Base-by-base conservation (phyloP, 2,113 vertebrate species). In the Zosterops pallidus region DNA sequence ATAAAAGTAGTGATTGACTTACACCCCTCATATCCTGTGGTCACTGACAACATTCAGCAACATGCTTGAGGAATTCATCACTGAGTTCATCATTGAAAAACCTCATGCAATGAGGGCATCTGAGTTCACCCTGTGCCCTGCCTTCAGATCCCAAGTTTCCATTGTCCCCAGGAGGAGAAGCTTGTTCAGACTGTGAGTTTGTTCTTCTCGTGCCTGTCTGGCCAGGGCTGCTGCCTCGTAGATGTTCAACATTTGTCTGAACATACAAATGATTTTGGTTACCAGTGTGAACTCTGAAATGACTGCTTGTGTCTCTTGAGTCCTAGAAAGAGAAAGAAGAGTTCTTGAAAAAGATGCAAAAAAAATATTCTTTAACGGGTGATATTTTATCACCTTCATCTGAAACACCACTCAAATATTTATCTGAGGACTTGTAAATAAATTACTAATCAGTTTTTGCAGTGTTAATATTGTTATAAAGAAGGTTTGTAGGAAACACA, bases 31-130 rank as follows among this genome's bases (percentile, higher is more conserved):
- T 20, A 24, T 71, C 28, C 24, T 7, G 1, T 19, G n/a, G 64
- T 98, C 96, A 98, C 93, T 97, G 98, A 75, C 98, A 98, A 76
- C 99, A 99, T 81, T 99, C 98, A 4, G 98, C 94, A 71, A 98
- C 98, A 2, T 99, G 99, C 77, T 98, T 98, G 50, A 99, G 96
- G 95, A 98, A 99, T 93, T 98, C 98, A 11, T 97, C 97, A 2
- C 98, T 80, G 17, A 98, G 98, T 49, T 97, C 97, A 18, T 99
- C 98, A 1, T 92, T 92, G 84, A 98, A 99, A 52, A 94, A 96
- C 83, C 91, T 97, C 74, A 98, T 95, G 86, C 99, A 99, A 1
- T 96, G 98, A 3, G 99, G 99, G 64, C 99, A 99, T 97, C 98
- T 98, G 2, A 99, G 97, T 67, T 98, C 98, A 5, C 98, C 98